phyloP scores from a whole-genome alignment of 2,797 vertebrate genomes.

The Molothrus ater region DNA sequence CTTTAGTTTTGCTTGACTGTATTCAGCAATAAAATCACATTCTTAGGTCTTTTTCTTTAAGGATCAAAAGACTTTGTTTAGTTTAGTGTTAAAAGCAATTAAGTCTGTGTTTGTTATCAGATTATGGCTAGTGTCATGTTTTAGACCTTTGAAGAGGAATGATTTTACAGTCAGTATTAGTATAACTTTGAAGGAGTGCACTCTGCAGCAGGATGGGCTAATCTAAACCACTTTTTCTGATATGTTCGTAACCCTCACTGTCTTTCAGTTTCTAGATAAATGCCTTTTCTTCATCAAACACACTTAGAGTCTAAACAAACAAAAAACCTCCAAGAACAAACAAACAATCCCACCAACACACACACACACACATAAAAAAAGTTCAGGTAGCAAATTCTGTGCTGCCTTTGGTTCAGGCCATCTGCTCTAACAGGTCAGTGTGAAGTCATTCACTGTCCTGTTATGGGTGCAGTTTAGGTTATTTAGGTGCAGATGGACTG shows the following conservation, averaged over 20 bases:
- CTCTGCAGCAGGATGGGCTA: not conserved
- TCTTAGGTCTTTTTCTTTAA: not conserved
- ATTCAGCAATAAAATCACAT: not conserved
- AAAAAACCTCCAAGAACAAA: not conserved
- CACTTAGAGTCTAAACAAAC: not conserved
- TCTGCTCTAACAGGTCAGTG: not conserved
- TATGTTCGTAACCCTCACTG: not conserved
- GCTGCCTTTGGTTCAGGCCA: not conserved
- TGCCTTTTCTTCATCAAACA: not conserved
- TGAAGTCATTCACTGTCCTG: not conserved
- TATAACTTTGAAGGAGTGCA: not conserved
- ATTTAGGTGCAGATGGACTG: not conserved
- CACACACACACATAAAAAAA: no score
- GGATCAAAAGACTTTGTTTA: not conserved
- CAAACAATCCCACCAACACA: not conserved
- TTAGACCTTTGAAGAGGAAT: not conserved
- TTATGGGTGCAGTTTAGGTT: not conserved
- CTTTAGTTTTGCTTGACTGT: not conserved
- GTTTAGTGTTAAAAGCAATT: not conserved
- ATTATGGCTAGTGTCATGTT: not conserved
- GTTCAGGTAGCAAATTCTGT: no score
- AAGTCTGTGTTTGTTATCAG: not conserved
- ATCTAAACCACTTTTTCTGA: not conserved
- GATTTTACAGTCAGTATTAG: not conserved
- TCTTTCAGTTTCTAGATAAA: not conserved